Percentiles rank a stretch among this genome's conserved stretches.
Conservation (phyloP, 2,797 vertebrate species). For the Clarias fuscus region DNA sequence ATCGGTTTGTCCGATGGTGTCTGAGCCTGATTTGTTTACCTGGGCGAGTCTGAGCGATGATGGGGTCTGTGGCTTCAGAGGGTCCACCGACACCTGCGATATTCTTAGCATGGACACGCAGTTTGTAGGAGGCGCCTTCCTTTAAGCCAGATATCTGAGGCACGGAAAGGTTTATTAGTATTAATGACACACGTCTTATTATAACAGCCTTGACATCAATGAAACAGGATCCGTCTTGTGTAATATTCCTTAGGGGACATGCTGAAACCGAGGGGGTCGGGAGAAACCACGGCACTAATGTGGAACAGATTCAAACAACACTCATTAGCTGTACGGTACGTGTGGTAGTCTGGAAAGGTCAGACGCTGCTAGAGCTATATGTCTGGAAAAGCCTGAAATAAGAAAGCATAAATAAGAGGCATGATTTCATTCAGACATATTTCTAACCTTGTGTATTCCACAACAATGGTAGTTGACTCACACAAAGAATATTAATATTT, state of each 20-base stretch:
- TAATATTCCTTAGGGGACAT: background rate
- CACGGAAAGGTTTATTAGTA: constrained; percentile 29
- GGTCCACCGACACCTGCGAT: constrained; percentile 88
- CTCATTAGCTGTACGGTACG: background rate
- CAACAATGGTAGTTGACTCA: too few species aligned
- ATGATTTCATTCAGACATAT: background rate
- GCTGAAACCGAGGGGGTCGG: too few species aligned
- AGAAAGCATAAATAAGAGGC: background rate
- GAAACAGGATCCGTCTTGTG: background rate
- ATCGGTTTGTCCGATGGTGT: constrained; percentile 8
- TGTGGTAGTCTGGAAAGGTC: background rate
- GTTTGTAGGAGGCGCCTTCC: constrained; percentile 81
- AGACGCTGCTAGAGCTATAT: background rate
- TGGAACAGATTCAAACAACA: background rate
- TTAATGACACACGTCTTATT: background rate
- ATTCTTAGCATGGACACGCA: constrained; percentile 88
- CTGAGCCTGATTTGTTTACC: constrained; percentile 72
- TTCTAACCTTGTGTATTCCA: background rate
- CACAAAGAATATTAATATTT: too few species aligned
- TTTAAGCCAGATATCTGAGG: constrained; percentile 82
- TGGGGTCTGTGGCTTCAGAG: constrained; percentile 80
- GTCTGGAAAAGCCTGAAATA: background rate
- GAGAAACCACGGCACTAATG: background rate
- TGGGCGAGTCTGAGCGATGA: constrained; percentile 87
- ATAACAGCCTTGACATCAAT: background rate